Base-by-base conservation (phyloP, 2,113 vertebrate genomes). In the Empidonax traillii region DNA sequence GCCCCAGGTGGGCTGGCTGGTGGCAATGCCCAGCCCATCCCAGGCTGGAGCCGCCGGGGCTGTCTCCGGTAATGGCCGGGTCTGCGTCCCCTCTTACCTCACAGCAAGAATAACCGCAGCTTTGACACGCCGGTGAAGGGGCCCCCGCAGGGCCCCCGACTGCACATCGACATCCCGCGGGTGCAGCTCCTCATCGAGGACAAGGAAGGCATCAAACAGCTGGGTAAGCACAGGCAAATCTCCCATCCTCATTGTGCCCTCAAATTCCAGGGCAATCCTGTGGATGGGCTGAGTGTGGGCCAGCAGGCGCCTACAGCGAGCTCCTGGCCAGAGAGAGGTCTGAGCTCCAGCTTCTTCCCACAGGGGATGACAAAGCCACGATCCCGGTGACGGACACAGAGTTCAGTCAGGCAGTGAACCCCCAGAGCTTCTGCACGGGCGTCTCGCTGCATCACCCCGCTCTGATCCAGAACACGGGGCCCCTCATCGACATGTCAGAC, bases 91-190 rank as follows among this genome's bases (percentile, higher is more conserved):
- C 85, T 97, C 80, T 97, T 94, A 90, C 94, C 96, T 97, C 97
- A 94, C 97, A 99, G 99, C 98, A 99, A 99, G 98, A 99, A 99
- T 95, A 99, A 99, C 97, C 98, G 99, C 94, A 99, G 99, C 96
- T 99, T 99, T 73, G 99, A 99, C 97, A 99, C 99, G 21, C 99
- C 99, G 3, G 99, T 99, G 96, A 99, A 99, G 97, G 99, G 99
- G 3, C 99, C 99, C 21, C 99, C 99, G 2, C 99, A 99, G 94
- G 99, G 99, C n/a, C 99, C 99, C 12, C 98, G 99, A 23, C 98
- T 99, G 59, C 99, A 99, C 97, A 99, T 99, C 3, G 99, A 99
- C 97, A 99, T 99, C 92, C 99, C 99, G 4, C 98, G 99, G 18
- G 99, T 99, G 23, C 99, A 99, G 97, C 98, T 99, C 74, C 99